Base-by-base conservation (phyloP, 2,888 invertebrate genomes). In the Xanthostigma xanthostigma region DNA sequence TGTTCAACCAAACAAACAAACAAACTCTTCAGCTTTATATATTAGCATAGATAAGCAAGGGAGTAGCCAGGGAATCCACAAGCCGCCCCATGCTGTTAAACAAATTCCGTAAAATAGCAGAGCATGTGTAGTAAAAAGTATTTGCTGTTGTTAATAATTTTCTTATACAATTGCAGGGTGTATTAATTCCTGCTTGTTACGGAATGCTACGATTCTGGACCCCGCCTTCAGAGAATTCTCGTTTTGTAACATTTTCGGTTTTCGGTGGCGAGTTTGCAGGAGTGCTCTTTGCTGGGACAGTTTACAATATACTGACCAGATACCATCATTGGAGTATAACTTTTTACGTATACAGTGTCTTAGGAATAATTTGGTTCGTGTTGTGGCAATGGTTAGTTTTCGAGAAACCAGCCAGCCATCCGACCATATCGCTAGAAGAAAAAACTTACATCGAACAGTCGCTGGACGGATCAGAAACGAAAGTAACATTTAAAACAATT, bases 121-220 rank as follows among this genome's bases (percentile, higher is more conserved):
- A 27, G 6, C 27, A 27, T 27, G 6, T 27, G 6, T 6, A 27
- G 6, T 27, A 27, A 27, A 27, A 27, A 27, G 27, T 27, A 6
- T 27, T 1, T 27, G 27, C 5, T 27, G 27, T 27, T 34, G 34
- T 34, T 10, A 39, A 44, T 38, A 35, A 38, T 36, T 9, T 34
- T 41, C 33, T 43, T 34, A 10, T 49, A 50, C 49, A n/a, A 27
- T 56, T 61, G 9, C 65, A 96, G 95, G 98, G 98, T 54, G 95
- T 97, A 37, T 97, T 96, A 34, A 98, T 98, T 73, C 98, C 98
- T 51, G 95, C 97, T 3, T 97, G 96, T 67, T 98, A 98, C 65
- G 98, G 98, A 58, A 97, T 99, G 60, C 97, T 97, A 97, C 77
- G 97, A 57, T 91, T 91, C 73, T 98, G 97, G 98, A 96, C 98